phyloP scores from a whole-genome alignment of 2,888 invertebrate genomes.

The Drosophila kokeensis region DNA sequence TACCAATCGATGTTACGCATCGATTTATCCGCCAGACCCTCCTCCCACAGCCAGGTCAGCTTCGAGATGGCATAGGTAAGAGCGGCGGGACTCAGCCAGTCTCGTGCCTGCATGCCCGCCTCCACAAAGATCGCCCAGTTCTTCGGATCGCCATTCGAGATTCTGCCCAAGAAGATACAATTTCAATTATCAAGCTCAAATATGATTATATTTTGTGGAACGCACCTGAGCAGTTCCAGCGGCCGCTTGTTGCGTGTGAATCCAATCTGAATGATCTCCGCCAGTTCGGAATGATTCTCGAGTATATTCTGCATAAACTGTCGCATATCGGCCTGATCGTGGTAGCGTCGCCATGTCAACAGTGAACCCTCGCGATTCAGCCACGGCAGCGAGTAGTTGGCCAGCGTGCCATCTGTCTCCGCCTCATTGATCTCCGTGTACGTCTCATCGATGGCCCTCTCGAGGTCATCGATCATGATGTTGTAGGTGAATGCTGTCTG shows the following conservation, averaged over 20 bases:
- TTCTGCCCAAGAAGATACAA: constrained; percentile 82
- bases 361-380: constrained; percentile 77
- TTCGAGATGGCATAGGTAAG: constrained; percentile 91
- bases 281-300: constrained; percentile 89
- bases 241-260: constrained; percentile 90
- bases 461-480: constrained; percentile 91
- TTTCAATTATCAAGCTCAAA: background rate
- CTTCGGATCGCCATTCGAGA: constrained; percentile 88
- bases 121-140: constrained; percentile 90
- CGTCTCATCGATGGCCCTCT: constrained; percentile 89
- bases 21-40: constrained; percentile 83
- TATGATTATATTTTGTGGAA: background rate
- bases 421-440: constrained; percentile 89
- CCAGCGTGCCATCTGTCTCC: constrained; percentile 69
- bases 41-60: constrained; percentile 87
- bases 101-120: constrained; percentile 93
- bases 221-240: constrained; percentile 87
- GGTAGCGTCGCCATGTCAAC: constrained; percentile 91
- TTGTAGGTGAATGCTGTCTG: constrained; percentile 88
- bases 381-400: constrained; percentile 76
- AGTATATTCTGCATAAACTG: constrained; percentile 90
- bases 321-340: constrained; percentile 89
- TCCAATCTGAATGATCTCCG: constrained; percentile 90
- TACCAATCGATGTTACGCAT: constrained; percentile 94
- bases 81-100: constrained; percentile 94